A percentile compares a stretch with the other conserved stretches of the same genome.
Conservation (phyloP, 1,140 invertebrate species). For the Pseudoatta argentina region DNA sequence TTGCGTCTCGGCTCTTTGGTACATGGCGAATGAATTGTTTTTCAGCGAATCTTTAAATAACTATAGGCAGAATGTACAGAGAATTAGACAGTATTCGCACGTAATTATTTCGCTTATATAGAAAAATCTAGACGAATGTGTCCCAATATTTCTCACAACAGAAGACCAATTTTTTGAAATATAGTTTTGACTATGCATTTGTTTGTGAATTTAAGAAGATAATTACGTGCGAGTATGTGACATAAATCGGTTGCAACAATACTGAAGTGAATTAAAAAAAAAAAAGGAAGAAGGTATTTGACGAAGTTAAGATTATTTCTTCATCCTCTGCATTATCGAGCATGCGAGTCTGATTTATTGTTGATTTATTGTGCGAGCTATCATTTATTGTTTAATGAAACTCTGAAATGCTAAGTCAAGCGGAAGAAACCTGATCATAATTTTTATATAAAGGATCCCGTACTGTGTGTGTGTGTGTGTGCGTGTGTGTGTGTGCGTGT, state of each 20-base stretch:
- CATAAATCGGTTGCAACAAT: constrained; percentile 18
- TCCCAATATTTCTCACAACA: not conserved
- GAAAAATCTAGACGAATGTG: not conserved
- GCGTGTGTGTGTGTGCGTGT: too few relatives aligned
- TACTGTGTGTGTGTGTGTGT: too few relatives aligned
- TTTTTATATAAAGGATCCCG: not conserved
- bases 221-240: constrained; percentile 40
- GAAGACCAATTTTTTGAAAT: not conserved
- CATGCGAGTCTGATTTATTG: not conserved
- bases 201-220: constrained; percentile 8
- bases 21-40: constrained; percentile 11
- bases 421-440: not conserved
- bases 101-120: constrained; percentile 31
- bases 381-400: not conserved
- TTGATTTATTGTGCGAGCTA: too few relatives aligned
- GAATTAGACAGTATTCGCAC: constrained; percentile 21
- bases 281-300: not conserved
- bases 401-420: not conserved
- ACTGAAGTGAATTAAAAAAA: constrained; percentile 31
- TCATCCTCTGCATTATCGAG: not conserved
- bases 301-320: not conserved
- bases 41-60: constrained; percentile 24
- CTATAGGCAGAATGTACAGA: constrained; percentile 15
- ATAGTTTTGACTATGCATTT: not conserved
- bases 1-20: not conserved